Evolutionary conservation across 2,888 invertebrate genomes (phyloP), one percentile per base, ranked within the genome.

Genomic region (Tryphoninae sp.): DNA sequence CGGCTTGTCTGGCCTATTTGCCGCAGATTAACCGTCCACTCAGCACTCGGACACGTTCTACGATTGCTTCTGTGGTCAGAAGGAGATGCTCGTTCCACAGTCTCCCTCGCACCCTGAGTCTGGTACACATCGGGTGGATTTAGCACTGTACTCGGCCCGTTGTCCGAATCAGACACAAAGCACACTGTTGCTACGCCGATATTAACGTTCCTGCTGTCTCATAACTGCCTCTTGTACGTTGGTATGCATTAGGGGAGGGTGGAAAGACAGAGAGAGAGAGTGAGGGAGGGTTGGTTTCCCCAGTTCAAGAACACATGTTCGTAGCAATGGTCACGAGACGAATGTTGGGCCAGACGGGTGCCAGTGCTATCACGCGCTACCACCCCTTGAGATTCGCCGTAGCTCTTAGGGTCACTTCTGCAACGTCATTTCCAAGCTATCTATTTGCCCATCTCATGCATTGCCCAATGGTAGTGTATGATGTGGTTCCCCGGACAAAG

Each of bases 371-470:
- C 11, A 49, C 23, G 40, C 67, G 16, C 51, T 33, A 19, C 26
- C 67, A 22, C 45, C 23, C 13, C 23, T 49, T 0, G 13, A n/a
- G 16, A 45, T 67, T 23, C 22, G 8, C 49, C 19, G 8, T 67
- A 42, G 45, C 19, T 8, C 19, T 61, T 61, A 74, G 45, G 76
- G 76, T 75, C 73, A 76, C 78, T 82, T 83, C 72, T 83, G 88
- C 86, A 81, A 76, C 83, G 85, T 88, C 87, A 88, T 83, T 82
- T 84, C 83, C 77, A 82, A 83, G 76, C 87, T 84, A 87, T 87
- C 86, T 88, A 84, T 88, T 86, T 82, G 84, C 82, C 84, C 87
- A 82, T 19, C 2, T 26, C 9, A 16, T 61, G 9, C 16, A 13
- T 45, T 45, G 45, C 3, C 45, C 45, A 45, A 13, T 45, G 45